Conservation (phyloP, 2,888 invertebrate genomes). For the Rhagonycha fulva region DNA sequence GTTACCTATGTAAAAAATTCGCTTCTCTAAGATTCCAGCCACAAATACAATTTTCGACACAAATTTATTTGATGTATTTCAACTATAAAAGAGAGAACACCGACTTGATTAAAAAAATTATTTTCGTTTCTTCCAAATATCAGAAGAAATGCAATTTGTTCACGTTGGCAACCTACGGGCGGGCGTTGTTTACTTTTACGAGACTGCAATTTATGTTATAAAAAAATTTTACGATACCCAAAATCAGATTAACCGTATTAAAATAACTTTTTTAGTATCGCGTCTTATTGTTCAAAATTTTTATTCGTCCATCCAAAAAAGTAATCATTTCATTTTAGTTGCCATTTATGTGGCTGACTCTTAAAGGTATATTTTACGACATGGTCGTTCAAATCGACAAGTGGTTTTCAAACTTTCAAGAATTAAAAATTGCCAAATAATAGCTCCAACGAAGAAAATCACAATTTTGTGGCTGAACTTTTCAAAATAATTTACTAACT, state of each 20-base stretch:
- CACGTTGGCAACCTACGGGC: conserved; percentile 4
- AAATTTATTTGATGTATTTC: neutral
- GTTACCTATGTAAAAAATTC: neutral
- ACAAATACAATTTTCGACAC: neutral
- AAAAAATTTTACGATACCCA: conserved; percentile 16
- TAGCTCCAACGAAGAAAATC: neutral
- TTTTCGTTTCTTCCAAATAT: conserved; percentile 3
- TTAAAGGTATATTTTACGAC: neutral
- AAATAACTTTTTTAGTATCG: conserved; percentile 10
- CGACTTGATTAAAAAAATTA: conserved; percentile 1
- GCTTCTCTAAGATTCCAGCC: neutral
- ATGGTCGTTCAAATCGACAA: neutral
- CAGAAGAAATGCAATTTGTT: conserved; percentile 6
- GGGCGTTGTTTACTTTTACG: conserved; percentile 12
- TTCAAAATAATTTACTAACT: too few relatives aligned
- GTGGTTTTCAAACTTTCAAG: neutral
- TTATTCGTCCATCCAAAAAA: neutral
- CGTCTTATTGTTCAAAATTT: neutral
- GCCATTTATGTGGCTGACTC: neutral
- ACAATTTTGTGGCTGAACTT: too few relatives aligned
- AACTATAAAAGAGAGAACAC: neutral
- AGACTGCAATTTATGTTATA: conserved; percentile 7
- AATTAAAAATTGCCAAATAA: neutral
- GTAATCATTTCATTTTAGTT: neutral
- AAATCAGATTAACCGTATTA: conserved; percentile 17